Evolutionary conservation across 2,113 vertebrate genomes (phyloP).

Genomic region (Gasterosteus nipponicus): DNA sequence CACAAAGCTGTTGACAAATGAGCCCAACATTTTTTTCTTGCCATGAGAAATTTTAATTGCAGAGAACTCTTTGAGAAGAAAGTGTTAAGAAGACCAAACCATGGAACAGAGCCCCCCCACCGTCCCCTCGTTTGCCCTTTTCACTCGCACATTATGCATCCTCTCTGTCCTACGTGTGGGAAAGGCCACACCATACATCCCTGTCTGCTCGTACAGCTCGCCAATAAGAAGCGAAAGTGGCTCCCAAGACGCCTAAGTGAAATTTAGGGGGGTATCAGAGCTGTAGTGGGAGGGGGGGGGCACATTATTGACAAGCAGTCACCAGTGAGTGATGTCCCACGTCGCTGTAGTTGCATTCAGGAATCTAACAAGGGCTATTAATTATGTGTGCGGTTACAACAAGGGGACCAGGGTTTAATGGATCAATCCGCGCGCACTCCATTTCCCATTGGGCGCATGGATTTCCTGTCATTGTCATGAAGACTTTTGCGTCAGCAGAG

Average conservation of each 20-base stretch:
- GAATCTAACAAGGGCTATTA: slow-evolving; percentile 75
- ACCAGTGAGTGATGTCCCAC: slow-evolving; percentile 53
- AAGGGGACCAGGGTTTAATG: slow-evolving; percentile 55
- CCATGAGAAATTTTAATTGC: not conserved
- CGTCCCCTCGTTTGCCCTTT: slow-evolving; percentile 44
- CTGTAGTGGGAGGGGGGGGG: slow-evolving; percentile 18
- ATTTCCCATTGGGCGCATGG: slow-evolving; percentile 65
- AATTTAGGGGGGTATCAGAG: slow-evolving; percentile 42
- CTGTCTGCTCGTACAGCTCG: slow-evolving; percentile 62
- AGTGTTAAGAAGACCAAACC: not conserved
- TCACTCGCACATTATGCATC: slow-evolving; percentile 39
- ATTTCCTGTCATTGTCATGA: slow-evolving; percentile 75
- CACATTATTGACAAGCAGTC: slow-evolving; percentile 59
- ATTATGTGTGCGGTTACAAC: slow-evolving; percentile 76
- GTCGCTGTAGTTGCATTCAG: slow-evolving; percentile 39
- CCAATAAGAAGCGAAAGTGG: slow-evolving; percentile 67
- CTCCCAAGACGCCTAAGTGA: slow-evolving; percentile 36
- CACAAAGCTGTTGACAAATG: not conserved
- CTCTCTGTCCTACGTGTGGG: slow-evolving; percentile 31
- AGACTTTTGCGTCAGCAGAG: slow-evolving; percentile 54
- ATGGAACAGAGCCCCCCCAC: slow-evolving; percentile 5
- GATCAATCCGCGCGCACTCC: slow-evolving; percentile 67
- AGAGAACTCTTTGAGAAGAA: not conserved
- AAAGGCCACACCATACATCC: slow-evolving; percentile 69
- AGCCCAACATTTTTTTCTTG: not conserved